Evolutionary conservation across 2,113 vertebrate genomes (phyloP).

Genomic region (Machaerirhynchus nigripectus): DNA sequence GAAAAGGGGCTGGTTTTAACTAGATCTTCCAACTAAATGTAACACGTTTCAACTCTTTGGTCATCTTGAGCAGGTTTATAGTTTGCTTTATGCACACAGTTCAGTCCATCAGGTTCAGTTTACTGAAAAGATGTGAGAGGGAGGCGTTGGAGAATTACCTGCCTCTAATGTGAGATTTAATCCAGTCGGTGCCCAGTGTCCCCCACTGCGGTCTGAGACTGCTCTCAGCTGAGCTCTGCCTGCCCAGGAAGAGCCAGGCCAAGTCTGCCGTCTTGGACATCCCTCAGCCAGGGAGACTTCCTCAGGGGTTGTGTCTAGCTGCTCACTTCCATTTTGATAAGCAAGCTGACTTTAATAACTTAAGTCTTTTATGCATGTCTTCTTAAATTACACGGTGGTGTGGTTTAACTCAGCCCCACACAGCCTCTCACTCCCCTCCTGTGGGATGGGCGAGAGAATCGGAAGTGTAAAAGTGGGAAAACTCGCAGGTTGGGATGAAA

Average conservation of each 20-base stretch:
- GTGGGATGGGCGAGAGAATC: not conserved
- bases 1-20: not conserved
- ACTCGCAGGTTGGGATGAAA: not conserved
- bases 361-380: not conserved
- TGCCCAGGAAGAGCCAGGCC: not conserved
- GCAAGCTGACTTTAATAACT: not conserved
- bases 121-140: not conserved
- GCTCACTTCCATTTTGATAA: not conserved
- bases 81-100: not conserved
- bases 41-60: not conserved
- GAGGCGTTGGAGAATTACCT: not conserved
- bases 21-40: not conserved
- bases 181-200: rapidly evolving
- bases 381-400: not conserved
- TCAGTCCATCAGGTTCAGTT: not conserved
- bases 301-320: not conserved
- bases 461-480: not conserved
- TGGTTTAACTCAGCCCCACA: not conserved
- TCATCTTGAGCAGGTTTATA: not conserved
- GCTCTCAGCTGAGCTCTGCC: not conserved
- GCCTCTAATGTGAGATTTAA: not conserved
- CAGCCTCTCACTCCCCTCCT: not conserved
- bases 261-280: not conserved
- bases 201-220: rapidly evolving
- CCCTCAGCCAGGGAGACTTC: not conserved